Percentiles rank a stretch among this genome's conserved stretches.
Evolutionary conservation across 30 jellyfish, hydroid and myxozoan genomes (phyloP).

Genomic region (Pseudorhiza aurosa): DNA sequence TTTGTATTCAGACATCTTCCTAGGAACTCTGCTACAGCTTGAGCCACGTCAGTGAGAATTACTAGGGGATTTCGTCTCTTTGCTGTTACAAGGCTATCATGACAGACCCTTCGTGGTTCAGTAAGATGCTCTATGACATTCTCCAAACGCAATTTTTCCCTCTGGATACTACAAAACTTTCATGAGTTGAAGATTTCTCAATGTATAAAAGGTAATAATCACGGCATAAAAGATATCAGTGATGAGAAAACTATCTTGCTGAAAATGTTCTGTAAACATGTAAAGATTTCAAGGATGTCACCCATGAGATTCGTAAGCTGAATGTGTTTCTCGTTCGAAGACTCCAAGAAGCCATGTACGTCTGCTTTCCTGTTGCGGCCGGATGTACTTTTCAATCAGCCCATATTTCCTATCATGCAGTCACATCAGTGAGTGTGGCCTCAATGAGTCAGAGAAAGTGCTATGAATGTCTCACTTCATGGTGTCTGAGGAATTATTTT

Average conservation of each 20-base stretch:
- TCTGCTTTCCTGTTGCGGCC: background rate
- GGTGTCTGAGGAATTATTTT: background rate
- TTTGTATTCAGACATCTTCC: conserved; percentile 45
- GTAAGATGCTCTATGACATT: conserved; percentile 47
- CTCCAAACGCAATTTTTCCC: background rate
- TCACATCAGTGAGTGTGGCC: background rate
- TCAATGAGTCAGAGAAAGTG: conserved; percentile 7
- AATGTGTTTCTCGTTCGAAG: conserved; percentile 31
- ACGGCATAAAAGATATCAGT: background rate
- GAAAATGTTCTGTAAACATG: conserved; percentile 14
- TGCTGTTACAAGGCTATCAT: conserved; percentile 11
- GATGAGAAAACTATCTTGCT: background rate
- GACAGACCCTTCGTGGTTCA: conserved; percentile 26
- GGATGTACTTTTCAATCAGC: background rate
- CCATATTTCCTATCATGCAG: conserved; percentile 6
- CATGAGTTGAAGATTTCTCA: background rate
- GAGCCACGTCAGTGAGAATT: conserved; percentile 54
- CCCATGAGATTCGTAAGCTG: conserved; percentile 26
- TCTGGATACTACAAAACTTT: background rate
- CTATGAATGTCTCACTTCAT: background rate
- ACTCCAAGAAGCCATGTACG: background rate
- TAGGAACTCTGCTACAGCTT: conserved; percentile 31
- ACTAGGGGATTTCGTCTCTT: conserved; percentile 31
- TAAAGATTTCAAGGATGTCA: conserved; percentile 42
- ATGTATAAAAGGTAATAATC: background rate